Evolutionary conservation across 2,113 vertebrate genomes (phyloP).

Genomic region (Mormoops blainvillei): DNA sequence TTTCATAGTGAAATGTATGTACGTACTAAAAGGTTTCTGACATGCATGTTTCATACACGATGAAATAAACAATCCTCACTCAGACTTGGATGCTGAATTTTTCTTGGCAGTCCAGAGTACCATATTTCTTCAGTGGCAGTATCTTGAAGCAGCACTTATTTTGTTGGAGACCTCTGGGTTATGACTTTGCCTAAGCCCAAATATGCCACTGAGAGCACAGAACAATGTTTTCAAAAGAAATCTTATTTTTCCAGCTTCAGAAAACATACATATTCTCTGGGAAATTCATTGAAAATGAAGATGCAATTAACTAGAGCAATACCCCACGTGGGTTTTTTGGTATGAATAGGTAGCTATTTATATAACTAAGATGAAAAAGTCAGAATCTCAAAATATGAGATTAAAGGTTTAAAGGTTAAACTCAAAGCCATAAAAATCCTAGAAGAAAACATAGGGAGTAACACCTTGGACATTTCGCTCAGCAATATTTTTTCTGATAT

Average conservation of each 20-base stretch:
- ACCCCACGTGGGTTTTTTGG: not conserved
- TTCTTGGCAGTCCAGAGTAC: conserved; percentile 40
- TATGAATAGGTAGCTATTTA: not conserved
- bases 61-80: conserved; percentile 33
- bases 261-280: not conserved
- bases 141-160: conserved; percentile 43
- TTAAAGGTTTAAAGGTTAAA: too few species aligned
- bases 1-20: conserved; percentile 37
- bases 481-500: too few species aligned
- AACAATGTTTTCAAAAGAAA: conserved; percentile 39
- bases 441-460: too few species aligned
- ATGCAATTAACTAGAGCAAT: not conserved
- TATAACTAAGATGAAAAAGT: not conserved
- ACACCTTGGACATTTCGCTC: too few species aligned
- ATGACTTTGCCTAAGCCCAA: conserved; percentile 67
- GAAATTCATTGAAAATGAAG: not conserved
- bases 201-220: conserved; percentile 2
- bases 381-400: not conserved
- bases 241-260: conserved; percentile 15
- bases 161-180: conserved; percentile 62
- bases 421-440: too few species aligned
- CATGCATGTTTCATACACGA: not conserved
- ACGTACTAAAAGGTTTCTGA: not conserved
- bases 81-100: conserved; percentile 16
- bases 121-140: conserved; percentile 44